Conservation (phyloP, 2,888 invertebrate species). For the Heterodera filipjevi region DNA sequence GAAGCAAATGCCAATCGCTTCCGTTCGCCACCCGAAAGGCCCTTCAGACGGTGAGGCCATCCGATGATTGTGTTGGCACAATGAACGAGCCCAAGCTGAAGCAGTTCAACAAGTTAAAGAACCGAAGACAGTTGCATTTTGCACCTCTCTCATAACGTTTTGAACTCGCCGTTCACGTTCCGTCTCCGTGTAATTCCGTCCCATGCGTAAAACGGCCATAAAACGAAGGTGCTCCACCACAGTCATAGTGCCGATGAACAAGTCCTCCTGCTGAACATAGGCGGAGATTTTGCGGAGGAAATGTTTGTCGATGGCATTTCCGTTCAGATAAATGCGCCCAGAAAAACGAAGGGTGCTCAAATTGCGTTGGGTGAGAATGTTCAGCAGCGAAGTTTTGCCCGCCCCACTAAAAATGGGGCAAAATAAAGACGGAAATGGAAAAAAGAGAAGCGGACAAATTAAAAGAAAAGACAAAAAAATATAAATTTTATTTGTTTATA, state of each 20-base stretch:
- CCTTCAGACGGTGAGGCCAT: constrained; percentile 75
- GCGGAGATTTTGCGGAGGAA: constrained; percentile 68
- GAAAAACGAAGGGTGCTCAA: constrained; percentile 35
- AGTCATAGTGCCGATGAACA: constrained; percentile 83
- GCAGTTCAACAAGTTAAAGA: background rate
- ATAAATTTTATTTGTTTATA: too few species aligned
- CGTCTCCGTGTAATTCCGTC: constrained; percentile 72
- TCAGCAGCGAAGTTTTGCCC: constrained; percentile 86
- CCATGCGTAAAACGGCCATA: constrained; percentile 78
- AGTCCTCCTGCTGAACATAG: constrained; percentile 88
- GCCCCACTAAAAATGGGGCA: constrained; percentile 68
- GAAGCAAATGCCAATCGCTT: constrained; percentile 90
- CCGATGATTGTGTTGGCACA: constrained; percentile 79
- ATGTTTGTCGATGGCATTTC: constrained; percentile 44
- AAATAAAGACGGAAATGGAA: background rate
- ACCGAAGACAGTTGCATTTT: too few species aligned
- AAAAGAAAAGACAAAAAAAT: too few species aligned
- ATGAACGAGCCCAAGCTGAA: constrained; percentile 35
- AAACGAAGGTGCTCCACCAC: constrained; percentile 79
- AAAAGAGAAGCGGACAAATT: too few species aligned
- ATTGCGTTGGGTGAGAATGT: constrained; percentile 78
- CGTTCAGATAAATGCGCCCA: constrained; percentile 48
- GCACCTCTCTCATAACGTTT: constrained; percentile 69
- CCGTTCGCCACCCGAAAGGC: constrained; percentile 89
- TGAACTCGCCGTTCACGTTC: constrained; percentile 76